Base-by-base conservation (phyloP, 2,888 invertebrate species). In the Thera britannica region DNA sequence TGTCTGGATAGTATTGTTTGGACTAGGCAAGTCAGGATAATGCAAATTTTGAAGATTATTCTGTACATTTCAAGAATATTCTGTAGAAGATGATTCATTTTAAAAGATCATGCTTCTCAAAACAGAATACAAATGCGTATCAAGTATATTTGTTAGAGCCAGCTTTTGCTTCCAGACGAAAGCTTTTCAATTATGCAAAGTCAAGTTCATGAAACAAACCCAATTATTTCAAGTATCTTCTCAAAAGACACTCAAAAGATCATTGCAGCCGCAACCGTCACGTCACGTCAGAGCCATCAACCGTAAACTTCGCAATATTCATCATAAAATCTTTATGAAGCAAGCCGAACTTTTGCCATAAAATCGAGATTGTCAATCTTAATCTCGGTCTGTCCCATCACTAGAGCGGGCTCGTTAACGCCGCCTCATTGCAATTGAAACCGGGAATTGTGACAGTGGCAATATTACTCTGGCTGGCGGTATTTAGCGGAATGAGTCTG, bases 351-450 rank as follows among this genome's bases (percentile, higher is more conserved):
- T 66, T 58, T 63, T 55, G 70, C 58, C 66, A 70, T 73, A 72
- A 73, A 72, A 62, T 71, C 71, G 62, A 68, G 67, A 73, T 74
- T 71, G 72, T 62, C 66, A 67, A 63, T 70, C 73, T 70, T 71
- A 72, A 72, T 72, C 67, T 65, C 68, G 63, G 64, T 58, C 63
- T 56, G 67, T 61, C 70, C 70, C 68, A 62, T 71, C 71, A 69
- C 70, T 74, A 74, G 65, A 68, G 72, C 66, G 67, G 76, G 78
- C 77, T 81, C 79, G 77, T 83, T 81, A 79, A 77, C 75, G 75
- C 65, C 72, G 72, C 69, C 67, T 71, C 70, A 70, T 71, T 75
- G 77, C 79, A 77, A 80, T 81, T 77, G 78, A 74, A 77, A 74
- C 75, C 71, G 69, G 72, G 74, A 70, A 75, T 76, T 77, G 76